Evolutionary conservation across 1,140 invertebrate genomes (phyloP), one percentile per base, ranked within the genome.

Genomic region (Eciton burchellii): DNA sequence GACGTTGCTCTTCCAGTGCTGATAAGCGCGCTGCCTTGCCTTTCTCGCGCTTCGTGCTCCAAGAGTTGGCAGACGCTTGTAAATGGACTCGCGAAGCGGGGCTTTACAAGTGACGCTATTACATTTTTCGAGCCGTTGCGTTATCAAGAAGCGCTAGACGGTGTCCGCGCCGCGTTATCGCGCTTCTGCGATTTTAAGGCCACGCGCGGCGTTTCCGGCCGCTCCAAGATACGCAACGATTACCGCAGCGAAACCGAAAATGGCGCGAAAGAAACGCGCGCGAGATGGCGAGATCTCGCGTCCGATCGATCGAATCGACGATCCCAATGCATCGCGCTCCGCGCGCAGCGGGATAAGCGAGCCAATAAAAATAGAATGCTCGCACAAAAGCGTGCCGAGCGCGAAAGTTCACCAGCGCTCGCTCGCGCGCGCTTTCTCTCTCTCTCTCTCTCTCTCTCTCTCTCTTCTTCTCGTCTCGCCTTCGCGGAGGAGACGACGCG

Each of bases 321-420:
- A n/a, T n/a, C n/a, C n/a, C n/a, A n/a, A n/a, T n/a, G 57, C 35
- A 54, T 52, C 63, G 79, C 60, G n/a, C 59, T 81, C 4, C 66
- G 65, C 77, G 66, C 54, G 54, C 65, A 54, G 14, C 24, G 35
- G 41, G n/a, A n/a, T n/a, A n/a, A n/a, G 47, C 66, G 68, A 68
- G 77, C 60, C 68, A 81, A 81, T 71, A 73, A 73, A 81, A 62
- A 73, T 59, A 73, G 56, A 62, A 70, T 45, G 65, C 41, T 54
- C 65, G 52, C 71, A 60, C 29, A 73, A 70, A 70, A 82, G 72
- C 59, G 26, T 74, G 76, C 47, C 70, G 68, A 86, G 85, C 82
- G 81, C 65, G 72, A 87, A 45, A 47, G 85, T 65, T 84, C 65
- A 57, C 74, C 63, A 56, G 24, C 70, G 16, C 52, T 24, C 54